Evolutionary conservation across 2,113 vertebrate genomes (phyloP), one percentile per base, ranked within the genome.

Genomic region (Nannobrachium achirus): DNA sequence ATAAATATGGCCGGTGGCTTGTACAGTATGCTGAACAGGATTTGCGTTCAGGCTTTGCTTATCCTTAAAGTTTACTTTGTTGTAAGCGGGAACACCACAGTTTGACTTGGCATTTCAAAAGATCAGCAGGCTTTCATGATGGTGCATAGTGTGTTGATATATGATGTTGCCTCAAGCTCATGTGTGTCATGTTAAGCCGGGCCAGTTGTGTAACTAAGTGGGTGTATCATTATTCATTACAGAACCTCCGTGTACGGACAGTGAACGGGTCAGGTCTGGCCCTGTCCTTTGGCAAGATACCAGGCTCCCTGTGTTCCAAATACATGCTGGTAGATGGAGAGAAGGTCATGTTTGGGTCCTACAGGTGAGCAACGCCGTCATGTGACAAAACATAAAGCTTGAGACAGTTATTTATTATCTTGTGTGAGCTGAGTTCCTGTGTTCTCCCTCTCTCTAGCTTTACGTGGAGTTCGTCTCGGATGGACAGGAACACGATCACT

Each of bases 261-360:
- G 91, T 98, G 83, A 90, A 88, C 40, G 97, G 97, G 7, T 88
- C 92, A 0, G 95, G 96, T 56, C 92, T 98, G 86, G 94, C 92
- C 48, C 88, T 95, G 92, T 93, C 95, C 0, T 86, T 91, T 46
- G 97, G 97, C 53, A 96, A 89, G 80, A 90, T 98, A 69, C 93
- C 86, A 44, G 97, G 97, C 11, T 92, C 91, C 0, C 2, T 98
- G 65, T 89, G 92, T 71, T 96, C 95, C 6, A 95, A 93, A 60
- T 99, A 98, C 90, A 93, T 99, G 86, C 94, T 99, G 93, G 94
- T 99, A 59, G 97, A 99, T 48, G 96, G 96, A 63, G 96, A 99
- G 61, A 97, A 97, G 82, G 95, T 97, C 41, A 91, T 96, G 82
- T 97, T 96, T 0, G 97, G 97, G 19, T 97, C 96, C 0, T 99